Evolutionary conservation across 2,888 invertebrate genomes (phyloP), one percentile per base, ranked within the genome.

Genomic region (Eumacrocentrus americanus): DNA sequence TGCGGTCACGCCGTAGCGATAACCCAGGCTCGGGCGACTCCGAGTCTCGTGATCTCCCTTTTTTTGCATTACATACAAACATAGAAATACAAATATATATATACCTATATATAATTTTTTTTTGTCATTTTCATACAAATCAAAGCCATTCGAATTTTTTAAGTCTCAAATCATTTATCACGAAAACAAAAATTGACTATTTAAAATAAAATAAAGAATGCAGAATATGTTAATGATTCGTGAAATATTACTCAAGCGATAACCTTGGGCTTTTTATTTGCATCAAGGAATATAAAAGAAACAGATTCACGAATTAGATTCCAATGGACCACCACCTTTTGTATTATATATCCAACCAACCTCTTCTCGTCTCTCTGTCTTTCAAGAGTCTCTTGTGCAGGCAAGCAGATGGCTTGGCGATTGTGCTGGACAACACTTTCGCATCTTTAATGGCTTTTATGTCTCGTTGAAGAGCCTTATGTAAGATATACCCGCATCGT

Each of bases 1-100:
- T 58, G 63, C 60, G 63, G 66, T 67, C 67, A 67, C 67, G 67
- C 61, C 64, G 64, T 64, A 50, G 47, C 64, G 63, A 65, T 66
- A 65, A 67, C 63, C 63, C 29, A 46, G 20, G 12, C 37, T 62
- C 53, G 48, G 35, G 60, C 47, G 60, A 52, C 59, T 60, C 52
- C 47, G 52, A 58, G 46, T 42, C 42, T 23, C 40, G 25, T 40
- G 34, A 25, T 20, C 46, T 38, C 7, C 25, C 18, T n/a, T n/a
- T n/a, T n/a, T n/a, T n/a, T n/a, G n/a, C n/a, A n/a, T n/a, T n/a
- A n/a, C n/a, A n/a, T n/a, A n/a, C n/a, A n/a, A n/a, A n/a, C n/a
- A n/a, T n/a, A 42, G 25, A 9, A 11, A 14, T 16, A 38, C 14
- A 25, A 37, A 16, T 34, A 12, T 48, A 18, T 34, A 16, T 1